Evolutionary conservation across 1,140 invertebrate genomes (phyloP), one percentile per base, ranked within the genome.

Genomic region (Leptinotarsa lineolata): DNA sequence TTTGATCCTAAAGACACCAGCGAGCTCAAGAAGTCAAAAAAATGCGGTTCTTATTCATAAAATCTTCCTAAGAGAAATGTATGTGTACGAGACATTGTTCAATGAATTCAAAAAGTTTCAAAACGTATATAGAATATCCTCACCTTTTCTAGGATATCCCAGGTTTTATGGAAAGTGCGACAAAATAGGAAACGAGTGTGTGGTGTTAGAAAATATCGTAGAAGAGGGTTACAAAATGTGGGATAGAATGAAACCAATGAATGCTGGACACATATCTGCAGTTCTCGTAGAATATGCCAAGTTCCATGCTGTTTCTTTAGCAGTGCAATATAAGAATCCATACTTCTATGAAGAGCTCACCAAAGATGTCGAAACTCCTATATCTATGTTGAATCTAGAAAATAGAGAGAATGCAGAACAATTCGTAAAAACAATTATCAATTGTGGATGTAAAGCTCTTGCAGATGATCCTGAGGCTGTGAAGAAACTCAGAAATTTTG

Each of bases 131-230:
- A 58, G 64, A 16, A 74, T 79, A 18, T 64, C 54, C 5, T 74
- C 80, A 22, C 70, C 73, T 4, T 83, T 83, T 66, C 72, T 72
- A 8, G 74, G 75, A n/a, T 73, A 75, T 24, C 66, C 82, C 12
- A 83, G 80, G 30, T 86, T 83, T 68, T 85, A 85, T 15, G 83
- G 78, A 16, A 59, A 44, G 6, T 59, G 48, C 21, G 54, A 70
- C 18, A 48, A 78, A 80, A 4, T 78, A 87, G 70, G 87, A 88
- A 81, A 15, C 58, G 59, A 70, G 20, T 81, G 85, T 65, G 83
- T 89, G 4, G 76, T 90, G 44, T 78, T 91, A 69, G 86, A 89
- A 80, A 89, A 91, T 81, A 76, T 91, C 12, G 80, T 82, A 68
- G 63, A 75, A 8, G 60, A 72, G 6, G 85, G 85, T 4, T 90